Conservation (phyloP, 2,797 vertebrate genomes). For the Hozukius guyotensis region DNA sequence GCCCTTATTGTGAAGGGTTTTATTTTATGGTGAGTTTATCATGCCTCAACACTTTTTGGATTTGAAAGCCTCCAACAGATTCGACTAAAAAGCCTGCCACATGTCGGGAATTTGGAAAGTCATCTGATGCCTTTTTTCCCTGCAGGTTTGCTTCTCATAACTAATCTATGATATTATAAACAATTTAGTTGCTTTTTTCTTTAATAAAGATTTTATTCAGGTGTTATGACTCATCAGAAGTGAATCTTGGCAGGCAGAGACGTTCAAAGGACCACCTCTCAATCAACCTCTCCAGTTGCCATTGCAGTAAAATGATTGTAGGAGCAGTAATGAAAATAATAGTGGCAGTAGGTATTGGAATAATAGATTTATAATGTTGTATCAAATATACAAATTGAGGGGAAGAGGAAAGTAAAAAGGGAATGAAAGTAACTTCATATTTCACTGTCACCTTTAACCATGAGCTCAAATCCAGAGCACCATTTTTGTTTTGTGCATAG, state of each 20-base stretch:
- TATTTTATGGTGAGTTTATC: slow-evolving; percentile 12
- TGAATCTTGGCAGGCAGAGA: slow-evolving; percentile 6
- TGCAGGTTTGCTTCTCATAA: slow-evolving; percentile 4
- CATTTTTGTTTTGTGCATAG: not conserved
- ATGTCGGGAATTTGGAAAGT: slow-evolving; percentile 10
- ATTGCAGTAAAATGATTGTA: not conserved
- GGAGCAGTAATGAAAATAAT: not conserved
- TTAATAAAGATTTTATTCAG: not conserved
- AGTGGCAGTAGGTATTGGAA: not conserved
- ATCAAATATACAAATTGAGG: not conserved
- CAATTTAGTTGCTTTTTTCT: not conserved
- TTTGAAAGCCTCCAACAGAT: slow-evolving; percentile 16
- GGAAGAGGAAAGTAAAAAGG: not conserved
- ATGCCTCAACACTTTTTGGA: slow-evolving; percentile 13
- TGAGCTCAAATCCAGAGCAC: not conserved
- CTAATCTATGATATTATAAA: not conserved
- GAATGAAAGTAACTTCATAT: not conserved
- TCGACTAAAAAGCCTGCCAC: not conserved
- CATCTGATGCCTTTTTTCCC: not conserved
- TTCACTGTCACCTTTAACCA: not conserved
- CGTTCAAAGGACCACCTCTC: not conserved
- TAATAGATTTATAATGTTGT: not conserved
- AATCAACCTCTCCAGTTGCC: not conserved
- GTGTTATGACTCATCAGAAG: slow-evolving; percentile 2
- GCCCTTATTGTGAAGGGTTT: not conserved